These are phyloP conservation scores for Furcula furcula DNA, from an alignment of 2,888 invertebrate species.

Conservation along the genomic window DNA sequence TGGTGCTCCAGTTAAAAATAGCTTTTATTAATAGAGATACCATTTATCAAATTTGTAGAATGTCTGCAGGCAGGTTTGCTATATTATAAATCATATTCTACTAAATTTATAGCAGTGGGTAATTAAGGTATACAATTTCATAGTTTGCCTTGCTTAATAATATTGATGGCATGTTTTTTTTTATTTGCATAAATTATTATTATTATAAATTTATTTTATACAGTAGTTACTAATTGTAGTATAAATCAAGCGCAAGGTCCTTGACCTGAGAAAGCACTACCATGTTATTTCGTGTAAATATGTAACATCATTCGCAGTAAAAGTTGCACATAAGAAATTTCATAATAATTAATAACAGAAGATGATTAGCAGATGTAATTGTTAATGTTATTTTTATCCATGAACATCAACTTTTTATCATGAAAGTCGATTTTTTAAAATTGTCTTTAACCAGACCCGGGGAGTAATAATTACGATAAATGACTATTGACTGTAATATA, in stretches of 20 bases:
- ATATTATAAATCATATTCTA: slow-evolving; percentile 26
- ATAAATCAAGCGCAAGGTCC: slow-evolving; percentile 65
- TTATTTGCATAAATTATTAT: slow-evolving; percentile 51
- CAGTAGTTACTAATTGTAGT: slow-evolving; percentile 49
- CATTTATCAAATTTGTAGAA: slow-evolving; percentile 49
- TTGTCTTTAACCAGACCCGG: too few relatives aligned
- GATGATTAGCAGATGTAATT: too few relatives aligned
- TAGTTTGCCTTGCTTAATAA: slow-evolving; percentile 31
- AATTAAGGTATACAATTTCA: slow-evolving; percentile 15
- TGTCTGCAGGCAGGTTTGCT: slow-evolving; percentile 32
- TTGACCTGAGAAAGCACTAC: background rate
- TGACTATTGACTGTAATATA: too few relatives aligned
- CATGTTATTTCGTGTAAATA: slow-evolving; percentile 18
- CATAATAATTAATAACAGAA: too few relatives aligned
- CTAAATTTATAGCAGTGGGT: slow-evolving; percentile 28
- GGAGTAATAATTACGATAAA: too few relatives aligned
- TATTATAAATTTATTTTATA: slow-evolving; percentile 49
- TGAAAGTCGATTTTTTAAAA: too few relatives aligned
- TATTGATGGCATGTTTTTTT: slow-evolving; percentile 61
- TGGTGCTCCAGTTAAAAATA: slow-evolving; percentile 45
- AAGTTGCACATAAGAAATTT: too few relatives aligned
- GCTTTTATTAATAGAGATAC: slow-evolving; percentile 20
- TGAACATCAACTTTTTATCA: too few relatives aligned
- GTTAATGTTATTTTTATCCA: too few relatives aligned
- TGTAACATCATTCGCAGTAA: too few relatives aligned